Evolutionary conservation across 2,888 invertebrate species (phyloP), one percentile per base, ranked within the genome.

Genomic region (Oxycera nigricornis): DNA sequence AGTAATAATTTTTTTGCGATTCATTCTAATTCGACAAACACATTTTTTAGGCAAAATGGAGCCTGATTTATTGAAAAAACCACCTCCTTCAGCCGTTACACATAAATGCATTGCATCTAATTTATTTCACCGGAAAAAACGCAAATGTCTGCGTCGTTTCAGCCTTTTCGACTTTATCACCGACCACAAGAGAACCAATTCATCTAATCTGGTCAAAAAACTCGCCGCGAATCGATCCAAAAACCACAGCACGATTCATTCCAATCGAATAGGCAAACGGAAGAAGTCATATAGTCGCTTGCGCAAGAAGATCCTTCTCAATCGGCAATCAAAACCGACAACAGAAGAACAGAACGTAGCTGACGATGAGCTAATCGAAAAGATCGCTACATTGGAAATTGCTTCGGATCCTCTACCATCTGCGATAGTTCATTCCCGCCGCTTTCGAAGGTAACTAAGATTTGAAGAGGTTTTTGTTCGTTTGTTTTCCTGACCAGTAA

Each of bases 381-480:
- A 35, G 39, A n/a, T 62, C 1, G 24, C 62, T 6, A 62, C n/a
- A n/a, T 24, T 61, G 2, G 11, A 20, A 20, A 59, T 59, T 59
- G 59, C 3, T 9, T 11, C 4, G 2, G 28, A 59, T n/a, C 9
- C 26, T 9, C 11, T 22, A 22, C 59, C 26, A 2, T n/a, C 50
- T 7, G 17, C 9, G 4, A 7, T 28, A 14, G 74, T 82, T 14
- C 80, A 83, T 78, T 83, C 84, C 2, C 79, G 81, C 0, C 79
- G 80, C 1, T 84, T 83, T 76, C 79, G 82, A 76, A 80, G 79
- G 83, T 83, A 79, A 35, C 3, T n/a, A n/a, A n/a, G n/a, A n/a
- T n/a, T n/a, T n/a, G n/a, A n/a, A n/a, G n/a, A n/a, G n/a, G n/a
- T n/a, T n/a, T n/a, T n/a, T n/a, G n/a, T n/a, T n/a, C n/a, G n/a